phyloP scores from a whole-genome alignment of 2,113 vertebrate genomes.

The Azemiops feae region DNA sequence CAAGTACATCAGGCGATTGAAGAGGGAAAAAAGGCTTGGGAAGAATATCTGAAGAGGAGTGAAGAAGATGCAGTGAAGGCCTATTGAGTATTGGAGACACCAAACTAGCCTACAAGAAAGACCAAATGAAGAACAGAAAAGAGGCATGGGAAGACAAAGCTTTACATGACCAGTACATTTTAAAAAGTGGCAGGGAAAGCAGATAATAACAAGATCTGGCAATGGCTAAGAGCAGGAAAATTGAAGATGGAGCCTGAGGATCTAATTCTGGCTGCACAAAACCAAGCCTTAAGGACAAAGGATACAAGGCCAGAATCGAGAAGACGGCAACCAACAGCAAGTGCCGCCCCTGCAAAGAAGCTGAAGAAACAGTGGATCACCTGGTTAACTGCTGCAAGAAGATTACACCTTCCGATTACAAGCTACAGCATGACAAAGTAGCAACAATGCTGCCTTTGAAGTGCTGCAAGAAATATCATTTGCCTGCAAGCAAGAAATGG shows the following conservation, averaged over 20 bases:
- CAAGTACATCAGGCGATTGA: background rate
- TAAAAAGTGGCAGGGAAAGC: background rate
- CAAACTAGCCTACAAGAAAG: background rate
- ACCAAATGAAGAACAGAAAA: background rate
- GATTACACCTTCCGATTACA: background rate
- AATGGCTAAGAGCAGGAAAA: background rate
- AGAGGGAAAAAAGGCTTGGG: background rate
- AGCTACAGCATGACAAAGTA: background rate
- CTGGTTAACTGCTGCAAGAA: background rate
- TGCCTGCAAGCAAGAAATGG: no score
- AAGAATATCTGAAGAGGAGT: background rate
- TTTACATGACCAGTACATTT: background rate
- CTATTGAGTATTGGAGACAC: background rate
- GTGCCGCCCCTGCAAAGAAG: background rate
- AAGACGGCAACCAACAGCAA: background rate
- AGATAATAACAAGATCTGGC: background rate
- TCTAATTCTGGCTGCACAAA: background rate
- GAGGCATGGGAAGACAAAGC: background rate
- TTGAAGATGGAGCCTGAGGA: background rate
- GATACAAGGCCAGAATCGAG: background rate
- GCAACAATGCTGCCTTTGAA: background rate
- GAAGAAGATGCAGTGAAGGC: background rate
- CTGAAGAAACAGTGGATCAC: background rate
- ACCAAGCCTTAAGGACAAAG: background rate
- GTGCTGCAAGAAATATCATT: background rate